Base-by-base conservation (phyloP, 2,888 invertebrate species). In the Pemphredon lugubris region DNA sequence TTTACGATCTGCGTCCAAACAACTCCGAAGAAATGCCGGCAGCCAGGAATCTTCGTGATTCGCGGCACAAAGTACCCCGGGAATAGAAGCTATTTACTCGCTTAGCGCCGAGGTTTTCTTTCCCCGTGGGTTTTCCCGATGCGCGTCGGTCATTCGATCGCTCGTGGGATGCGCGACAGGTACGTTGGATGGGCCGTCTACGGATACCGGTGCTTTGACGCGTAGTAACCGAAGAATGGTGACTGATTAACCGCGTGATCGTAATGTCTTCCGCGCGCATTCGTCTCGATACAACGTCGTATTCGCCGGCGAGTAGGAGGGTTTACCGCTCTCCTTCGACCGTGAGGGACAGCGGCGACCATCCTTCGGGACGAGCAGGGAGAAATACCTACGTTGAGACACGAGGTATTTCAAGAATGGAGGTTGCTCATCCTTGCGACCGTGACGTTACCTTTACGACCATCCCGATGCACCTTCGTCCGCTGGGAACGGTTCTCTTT, bases 1-100 rank as follows among this genome's bases (percentile, higher is more conserved):
- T 83, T 82, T 82, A 81, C 82, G 77, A 75, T 37, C 72, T 47
- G 51, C 68, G 53, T 73, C 60, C 57, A 63, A 81, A 82, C 72
- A 73, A 72, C 65, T 39, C 21, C 13, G 34, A 26, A 50, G 67
- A 47, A 64, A 53, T 48, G 44, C 26, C 63, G 13, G 14, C 40
- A 23, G 9, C 40, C 50, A 61, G 59, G 39, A 58, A 51, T 61
- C 51, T 51, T 42, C 48, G 57, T 57, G n/a, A 1, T 18, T 26
- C 23, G 26, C 26, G 68, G 58, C 32, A 26, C 50, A 58, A 51
- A 51, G 21, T 53, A 30, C 53, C n/a, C 20, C 14, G 37, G 30
- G 57, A 50, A 55, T 58, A 26, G 39, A 53, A 48, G 48, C 18
- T 20, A 45, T 9, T 67, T 44, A 42, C 34, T 9, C 53, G 55